phyloP scores from a whole-genome alignment of 2,113 vertebrate genomes.

The Nyctereutes procyonoides region DNA sequence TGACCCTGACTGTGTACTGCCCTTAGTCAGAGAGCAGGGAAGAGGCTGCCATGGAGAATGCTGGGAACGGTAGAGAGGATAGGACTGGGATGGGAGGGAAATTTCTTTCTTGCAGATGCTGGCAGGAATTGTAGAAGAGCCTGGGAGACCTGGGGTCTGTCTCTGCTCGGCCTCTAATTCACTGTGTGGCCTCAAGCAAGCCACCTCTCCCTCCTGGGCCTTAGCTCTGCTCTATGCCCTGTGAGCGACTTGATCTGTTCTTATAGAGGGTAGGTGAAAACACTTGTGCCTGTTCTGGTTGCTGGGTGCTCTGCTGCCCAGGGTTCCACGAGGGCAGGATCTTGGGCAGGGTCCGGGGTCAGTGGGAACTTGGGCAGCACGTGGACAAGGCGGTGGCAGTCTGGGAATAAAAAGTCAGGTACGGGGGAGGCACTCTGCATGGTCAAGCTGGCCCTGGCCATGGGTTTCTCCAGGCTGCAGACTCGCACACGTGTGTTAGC shows the following conservation, averaged over 20 bases:
- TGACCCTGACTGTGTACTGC: neutral
- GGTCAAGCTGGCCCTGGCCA: neutral
- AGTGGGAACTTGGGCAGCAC: neutral
- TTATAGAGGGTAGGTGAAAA: neutral
- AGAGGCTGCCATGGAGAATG: neutral
- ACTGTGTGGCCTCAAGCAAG: neutral
- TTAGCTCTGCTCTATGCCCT: neutral
- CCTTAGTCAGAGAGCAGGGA: neutral
- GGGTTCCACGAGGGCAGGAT: neutral
- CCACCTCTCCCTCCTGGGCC: neutral
- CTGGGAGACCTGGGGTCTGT: neutral
- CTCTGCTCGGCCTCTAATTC: neutral
- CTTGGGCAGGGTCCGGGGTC: neutral
- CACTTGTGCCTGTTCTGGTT: neutral
- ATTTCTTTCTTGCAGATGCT: neutral
- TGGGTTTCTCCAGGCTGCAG: neutral
- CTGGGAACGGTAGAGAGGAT: neutral
- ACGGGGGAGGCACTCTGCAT: fast-evolving
- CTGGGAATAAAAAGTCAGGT: neutral
- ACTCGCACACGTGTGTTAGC: neutral
- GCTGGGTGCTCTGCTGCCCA: neutral
- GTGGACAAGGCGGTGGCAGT: neutral
- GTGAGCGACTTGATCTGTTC: neutral
- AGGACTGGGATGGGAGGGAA: neutral
- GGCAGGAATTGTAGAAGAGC: neutral